These are phyloP conservation scores for Acanthornis magna DNA, from an alignment of 2,797 vertebrate genomes.

Conservation along the genomic window DNA sequence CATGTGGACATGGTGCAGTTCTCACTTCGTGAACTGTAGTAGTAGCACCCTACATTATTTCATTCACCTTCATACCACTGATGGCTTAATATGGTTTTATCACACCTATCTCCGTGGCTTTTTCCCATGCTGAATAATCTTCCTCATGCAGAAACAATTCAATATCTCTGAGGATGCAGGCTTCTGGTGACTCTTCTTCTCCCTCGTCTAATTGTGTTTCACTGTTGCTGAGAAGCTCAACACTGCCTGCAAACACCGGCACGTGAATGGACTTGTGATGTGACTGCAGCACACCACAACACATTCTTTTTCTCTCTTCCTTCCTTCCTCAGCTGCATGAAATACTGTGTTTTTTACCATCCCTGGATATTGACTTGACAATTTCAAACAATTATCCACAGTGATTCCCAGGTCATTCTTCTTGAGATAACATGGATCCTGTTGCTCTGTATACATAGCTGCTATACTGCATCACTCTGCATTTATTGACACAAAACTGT, in stretches of 20 bases:
- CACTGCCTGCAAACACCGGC: neutral
- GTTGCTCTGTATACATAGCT: neutral
- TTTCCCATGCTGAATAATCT: neutral
- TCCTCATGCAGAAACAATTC: neutral
- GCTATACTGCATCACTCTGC: neutral
- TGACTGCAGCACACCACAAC: neutral
- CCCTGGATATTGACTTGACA: neutral
- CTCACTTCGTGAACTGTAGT: accelerated
- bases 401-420: neutral
- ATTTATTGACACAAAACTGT: neutral
- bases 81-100: neutral
- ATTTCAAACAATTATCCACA: neutral
- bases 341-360: neutral
- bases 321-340: neutral
- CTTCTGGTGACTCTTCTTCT: neutral
- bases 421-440: neutral
- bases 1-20: accelerated
- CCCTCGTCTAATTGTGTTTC: neutral
- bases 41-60: neutral
- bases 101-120: neutral
- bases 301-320: neutral
- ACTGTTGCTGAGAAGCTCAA: neutral
- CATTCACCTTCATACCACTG: neutral
- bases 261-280: accelerated
- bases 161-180: neutral